Percentiles rank a stretch among this genome's conserved stretches.
Evolutionary conservation across 2,888 invertebrate species (phyloP).

Genomic region (Lithophane ornitopus): DNA sequence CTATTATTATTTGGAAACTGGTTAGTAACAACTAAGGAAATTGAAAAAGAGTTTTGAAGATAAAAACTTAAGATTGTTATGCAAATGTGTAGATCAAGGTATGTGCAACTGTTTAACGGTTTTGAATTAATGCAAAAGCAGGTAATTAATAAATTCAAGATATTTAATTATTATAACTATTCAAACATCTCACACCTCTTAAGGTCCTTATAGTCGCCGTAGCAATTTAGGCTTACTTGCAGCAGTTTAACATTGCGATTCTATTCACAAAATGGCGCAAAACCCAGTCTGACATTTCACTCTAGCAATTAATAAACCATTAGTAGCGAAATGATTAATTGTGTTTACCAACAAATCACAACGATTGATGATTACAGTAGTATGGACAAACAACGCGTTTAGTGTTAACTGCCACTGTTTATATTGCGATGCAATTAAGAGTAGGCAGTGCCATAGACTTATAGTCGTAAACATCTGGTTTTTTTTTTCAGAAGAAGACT

Average conservation of each 20-base stretch:
- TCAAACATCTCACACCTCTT: no score
- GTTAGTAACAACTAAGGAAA: background rate
- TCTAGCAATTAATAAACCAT: conserved; percentile 47
- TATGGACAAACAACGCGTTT: conserved; percentile 33
- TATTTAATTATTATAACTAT: background rate
- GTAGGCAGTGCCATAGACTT: background rate
- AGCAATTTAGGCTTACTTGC: background rate
- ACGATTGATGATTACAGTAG: conserved; percentile 38
- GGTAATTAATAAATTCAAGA: background rate
- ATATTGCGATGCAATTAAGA: conserved; percentile 9
- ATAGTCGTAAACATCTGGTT: background rate
- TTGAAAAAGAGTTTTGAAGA: background rate
- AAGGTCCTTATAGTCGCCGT: background rate
- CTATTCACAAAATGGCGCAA: conserved; percentile 27
- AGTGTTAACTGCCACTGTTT: conserved; percentile 16
- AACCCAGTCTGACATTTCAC: background rate
- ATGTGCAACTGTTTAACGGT: background rate
- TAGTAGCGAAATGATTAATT: conserved; percentile 49
- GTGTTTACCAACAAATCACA: conserved; percentile 41
- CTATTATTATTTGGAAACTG: conserved; percentile 9
- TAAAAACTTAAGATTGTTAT: background rate
- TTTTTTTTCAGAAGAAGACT: background rate
- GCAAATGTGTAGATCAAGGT: background rate
- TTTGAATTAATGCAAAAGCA: no score
- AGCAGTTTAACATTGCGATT: conserved; percentile 13